These are phyloP conservation scores for Leptosomus discolor DNA, from an alignment of 2,113 vertebrate species.

Conservation along the genomic window DNA sequence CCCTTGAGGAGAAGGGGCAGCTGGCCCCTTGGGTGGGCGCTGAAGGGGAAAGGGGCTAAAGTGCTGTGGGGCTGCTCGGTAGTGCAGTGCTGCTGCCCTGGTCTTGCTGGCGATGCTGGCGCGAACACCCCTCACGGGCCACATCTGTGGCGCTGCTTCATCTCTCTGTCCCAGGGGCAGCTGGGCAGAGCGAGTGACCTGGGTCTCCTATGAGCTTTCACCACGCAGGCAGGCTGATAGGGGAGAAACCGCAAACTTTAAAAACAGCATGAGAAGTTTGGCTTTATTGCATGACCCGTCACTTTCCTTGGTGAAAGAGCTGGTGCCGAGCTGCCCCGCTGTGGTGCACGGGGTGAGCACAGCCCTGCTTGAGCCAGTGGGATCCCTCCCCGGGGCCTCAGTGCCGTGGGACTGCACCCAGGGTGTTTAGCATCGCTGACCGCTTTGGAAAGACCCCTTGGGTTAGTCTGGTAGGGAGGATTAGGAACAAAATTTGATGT, in stretches of 20 bases:
- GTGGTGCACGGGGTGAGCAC: fast-evolving
- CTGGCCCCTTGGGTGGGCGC: not conserved
- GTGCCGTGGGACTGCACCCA: fast-evolving
- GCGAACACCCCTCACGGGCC: not conserved
- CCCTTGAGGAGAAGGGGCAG: fast-evolving
- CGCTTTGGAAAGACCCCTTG: not conserved
- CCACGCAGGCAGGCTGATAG: not conserved
- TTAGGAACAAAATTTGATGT: not conserved
- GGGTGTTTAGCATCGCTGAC: not conserved
- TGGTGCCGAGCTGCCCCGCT: fast-evolving
- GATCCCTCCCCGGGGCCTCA: not conserved
- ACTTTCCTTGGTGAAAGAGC: not conserved
- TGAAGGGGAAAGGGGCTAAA: not conserved
- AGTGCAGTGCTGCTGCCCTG: too few relatives aligned
- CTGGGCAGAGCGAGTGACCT: not conserved
- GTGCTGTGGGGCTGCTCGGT: not conserved
- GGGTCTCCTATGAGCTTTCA: not conserved
- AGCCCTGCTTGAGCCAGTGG: not conserved
- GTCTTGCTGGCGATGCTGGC: not conserved
- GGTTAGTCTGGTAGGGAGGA: not conserved
- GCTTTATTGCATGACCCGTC: fast-evolving
- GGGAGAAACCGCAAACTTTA: not conserved
- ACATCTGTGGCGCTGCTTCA: fast-evolving
- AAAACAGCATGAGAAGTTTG: fast-evolving
- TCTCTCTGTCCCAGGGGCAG: fast-evolving